phyloP scores from a whole-genome alignment of 2,797 vertebrate genomes.

The Myotis vivesi region DNA sequence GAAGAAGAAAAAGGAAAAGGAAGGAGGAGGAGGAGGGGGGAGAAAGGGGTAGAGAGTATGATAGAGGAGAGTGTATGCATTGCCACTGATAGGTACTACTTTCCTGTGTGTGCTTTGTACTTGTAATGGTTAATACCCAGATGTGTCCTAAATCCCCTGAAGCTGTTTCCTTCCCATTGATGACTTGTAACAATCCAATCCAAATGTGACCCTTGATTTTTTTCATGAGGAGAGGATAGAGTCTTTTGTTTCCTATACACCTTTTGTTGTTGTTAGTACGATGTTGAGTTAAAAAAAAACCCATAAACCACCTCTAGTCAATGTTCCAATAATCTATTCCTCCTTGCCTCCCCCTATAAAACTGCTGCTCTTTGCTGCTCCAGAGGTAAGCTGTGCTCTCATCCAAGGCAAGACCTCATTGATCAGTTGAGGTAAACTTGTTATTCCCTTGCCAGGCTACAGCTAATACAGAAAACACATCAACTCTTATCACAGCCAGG shows the following conservation, averaged over 20 bases:
- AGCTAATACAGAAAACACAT: neutral
- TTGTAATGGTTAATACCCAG: neutral
- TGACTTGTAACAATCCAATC: conserved; percentile 26
- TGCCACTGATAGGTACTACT: neutral
- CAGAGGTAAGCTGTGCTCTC: neutral
- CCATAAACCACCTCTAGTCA: neutral
- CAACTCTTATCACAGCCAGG: neutral
- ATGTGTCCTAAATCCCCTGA: neutral
- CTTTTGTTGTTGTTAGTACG: neutral
- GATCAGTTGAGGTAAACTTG: neutral
- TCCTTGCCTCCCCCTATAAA: neutral
- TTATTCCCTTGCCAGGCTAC: neutral
- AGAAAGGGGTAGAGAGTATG: neutral
- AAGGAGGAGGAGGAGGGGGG: neutral
- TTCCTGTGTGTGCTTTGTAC: neutral
- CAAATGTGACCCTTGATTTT: conserved; percentile 17
- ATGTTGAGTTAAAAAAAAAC: neutral
- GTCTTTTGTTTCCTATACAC: neutral
- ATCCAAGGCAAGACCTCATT: neutral
- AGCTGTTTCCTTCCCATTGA: conserved; percentile 25
- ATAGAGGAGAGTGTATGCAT: neutral
- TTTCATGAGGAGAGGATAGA: neutral
- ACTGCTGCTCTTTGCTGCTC: neutral
- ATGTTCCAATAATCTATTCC: neutral
- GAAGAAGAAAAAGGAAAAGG: neutral